Conservation (phyloP, 2,797 vertebrate species). For the Pyrocephalus nanus region DNA sequence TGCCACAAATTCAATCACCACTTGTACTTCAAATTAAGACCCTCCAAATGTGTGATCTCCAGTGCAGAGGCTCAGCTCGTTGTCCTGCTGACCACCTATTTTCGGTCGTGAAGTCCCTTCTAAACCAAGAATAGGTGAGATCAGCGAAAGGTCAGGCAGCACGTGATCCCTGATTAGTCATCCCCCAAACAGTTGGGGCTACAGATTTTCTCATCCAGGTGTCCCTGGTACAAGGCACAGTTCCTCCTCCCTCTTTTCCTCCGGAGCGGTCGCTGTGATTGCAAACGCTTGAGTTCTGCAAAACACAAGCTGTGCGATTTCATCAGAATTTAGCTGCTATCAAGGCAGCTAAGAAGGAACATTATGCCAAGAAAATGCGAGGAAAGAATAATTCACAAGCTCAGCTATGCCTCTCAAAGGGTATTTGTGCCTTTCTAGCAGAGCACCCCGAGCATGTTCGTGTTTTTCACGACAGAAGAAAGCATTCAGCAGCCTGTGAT, state of each 20-base stretch:
- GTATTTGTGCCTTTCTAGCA: slow-evolving; percentile 63
- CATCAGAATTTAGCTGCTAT: neutral
- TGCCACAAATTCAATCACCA: neutral
- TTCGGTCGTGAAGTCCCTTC: neutral
- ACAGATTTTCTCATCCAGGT: neutral
- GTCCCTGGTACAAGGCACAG: neutral
- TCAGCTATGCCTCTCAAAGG: slow-evolving; percentile 44
- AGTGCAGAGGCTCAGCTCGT: neutral
- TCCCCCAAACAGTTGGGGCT: neutral
- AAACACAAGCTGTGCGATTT: neutral
- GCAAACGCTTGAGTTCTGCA: neutral
- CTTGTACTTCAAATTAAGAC: neutral
- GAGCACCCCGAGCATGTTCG: slow-evolving; percentile 60
- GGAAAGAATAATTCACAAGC: neutral
- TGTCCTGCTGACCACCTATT: neutral
- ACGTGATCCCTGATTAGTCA: neutral
- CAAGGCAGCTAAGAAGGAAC: neutral
- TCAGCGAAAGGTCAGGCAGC: neutral
- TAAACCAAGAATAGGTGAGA: neutral
- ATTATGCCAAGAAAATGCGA: neutral
- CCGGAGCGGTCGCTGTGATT: neutral
- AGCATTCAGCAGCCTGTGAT: slow-evolving; percentile 66
- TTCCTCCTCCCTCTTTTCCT: neutral
- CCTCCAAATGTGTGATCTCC: neutral
- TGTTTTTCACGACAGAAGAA: slow-evolving; percentile 69